Base-by-base conservation (phyloP, 1,140 invertebrate genomes). In the Macrobrachium nipponense region DNA sequence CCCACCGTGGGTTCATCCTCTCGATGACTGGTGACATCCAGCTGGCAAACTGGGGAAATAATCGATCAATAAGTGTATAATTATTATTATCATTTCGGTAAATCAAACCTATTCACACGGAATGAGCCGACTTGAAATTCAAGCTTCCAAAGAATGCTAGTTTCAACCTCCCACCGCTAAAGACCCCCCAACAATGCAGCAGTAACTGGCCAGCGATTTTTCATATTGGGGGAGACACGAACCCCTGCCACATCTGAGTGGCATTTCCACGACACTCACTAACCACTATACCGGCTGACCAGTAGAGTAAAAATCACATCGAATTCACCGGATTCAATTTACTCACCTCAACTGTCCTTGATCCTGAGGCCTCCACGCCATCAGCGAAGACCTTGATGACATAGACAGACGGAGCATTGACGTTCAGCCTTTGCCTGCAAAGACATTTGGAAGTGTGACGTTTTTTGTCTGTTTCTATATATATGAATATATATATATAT, bases 1-100 rank as follows among this genome's bases (percentile, higher is more conserved):
- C 66, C 80, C 80, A 82, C 10, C 27, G 17, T 3, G 80, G 80
- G 10, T 14, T 60, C 18, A 82, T 27, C 0, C 11, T 59, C 0
- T 59, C 43, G 15, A 82, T 61, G 20, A 12, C 60, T 7, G 80
- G 80, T 0, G 66, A 43, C n/a, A 60, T 23, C 80, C 80, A 70
- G 17, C 36, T 43, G 17, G 68, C 68, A 43, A 27, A 82, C 23
- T 43, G n/a, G 43, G 12, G 44, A 14, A 15, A 23, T 23, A 11
- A 79, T 36, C 27, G 27, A 36, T 36, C 27, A 36, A 4, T 36
- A 36, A 36, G n/a, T n/a, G n/a, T 36, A 36, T 36, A 2, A 36
- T 36, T 36, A 36, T 36, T 36, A 36, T 36, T 36, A 36, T 36
- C 4, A 36, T 36, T 36, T 36, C 27, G 4, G 27, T 36, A 36